Base-by-base conservation (phyloP, 2,888 invertebrate genomes). In the Luffia ferchaultella region DNA sequence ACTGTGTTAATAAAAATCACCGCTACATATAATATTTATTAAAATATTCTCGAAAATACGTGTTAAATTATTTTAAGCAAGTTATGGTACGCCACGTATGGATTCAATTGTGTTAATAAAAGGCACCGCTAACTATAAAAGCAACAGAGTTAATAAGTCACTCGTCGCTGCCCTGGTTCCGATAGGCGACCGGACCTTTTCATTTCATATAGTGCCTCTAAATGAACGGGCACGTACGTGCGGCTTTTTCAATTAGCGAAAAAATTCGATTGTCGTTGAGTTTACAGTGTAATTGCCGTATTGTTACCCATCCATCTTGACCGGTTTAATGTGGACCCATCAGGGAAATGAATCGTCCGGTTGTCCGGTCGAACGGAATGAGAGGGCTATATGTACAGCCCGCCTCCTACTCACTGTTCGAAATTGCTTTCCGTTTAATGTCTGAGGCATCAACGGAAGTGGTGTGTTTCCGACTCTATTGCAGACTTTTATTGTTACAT, bases 241-340 rank as follows among this genome's bases (percentile, higher is more conserved):
- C 30, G 3, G 74, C 73, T 71, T 77, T 79, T 80, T 82, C 79
- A 82, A 83, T 83, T 82, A 80, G 75, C 74, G 71, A 74, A 74
- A 74, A 74, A 75, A 76, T 76, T 78, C 74, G 75, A 76, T 77
- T 76, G 78, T 79, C 75, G 68, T 74, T 76, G 75, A 70, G 75
- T 75, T 80, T 73, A 78, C 77, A 74, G 77, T 75, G 74, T 79
- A 79, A 80, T 78, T 78, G 80, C 66, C 60, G 73, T 74, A 77
- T 75, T 72, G 77, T 79, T 80, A 79, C 79, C 79, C 68, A 75
- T 77, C 71, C 72, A 79, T 80, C 80, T 80, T 79, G 78, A 72
- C 73, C 73, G 67, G 64, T 74, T 73, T 79, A 80, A 80, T 80
- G 77, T 75, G 64, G 64, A 66, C 70, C 76, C 79, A 82, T 82